These are phyloP conservation scores for Brienomyrus longianalis DNA, from an alignment of 2,113 vertebrate genomes.

Conservation along the genomic window DNA sequence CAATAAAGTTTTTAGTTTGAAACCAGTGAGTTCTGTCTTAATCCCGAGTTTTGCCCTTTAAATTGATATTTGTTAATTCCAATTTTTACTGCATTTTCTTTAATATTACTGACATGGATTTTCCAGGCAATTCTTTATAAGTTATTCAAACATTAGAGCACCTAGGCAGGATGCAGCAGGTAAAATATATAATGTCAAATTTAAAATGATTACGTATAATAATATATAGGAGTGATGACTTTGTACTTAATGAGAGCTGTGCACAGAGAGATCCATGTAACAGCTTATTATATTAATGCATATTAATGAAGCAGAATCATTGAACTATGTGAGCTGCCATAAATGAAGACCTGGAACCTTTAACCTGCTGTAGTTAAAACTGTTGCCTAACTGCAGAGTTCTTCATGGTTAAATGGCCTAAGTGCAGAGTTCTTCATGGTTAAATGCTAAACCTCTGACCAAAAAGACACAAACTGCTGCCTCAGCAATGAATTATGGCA, in stretches of 20 bases:
- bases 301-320: not conserved
- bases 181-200: not conserved
- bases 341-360: not conserved
- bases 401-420: not conserved
- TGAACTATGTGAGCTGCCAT: not conserved
- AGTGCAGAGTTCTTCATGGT: not conserved
- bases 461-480: not conserved
- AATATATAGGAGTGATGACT: not conserved
- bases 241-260: not conserved
- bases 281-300: not conserved
- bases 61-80: not conserved
- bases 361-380: not conserved
- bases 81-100: not conserved
- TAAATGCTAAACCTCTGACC: not conserved
- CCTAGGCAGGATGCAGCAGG: too few species aligned
- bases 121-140: not conserved
- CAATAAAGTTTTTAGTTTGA: not conserved
- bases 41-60: not conserved
- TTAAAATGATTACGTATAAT: not conserved
- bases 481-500: not conserved
- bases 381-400: not conserved
- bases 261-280: not conserved
- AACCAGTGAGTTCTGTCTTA: not conserved
- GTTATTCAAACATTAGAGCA: not conserved
- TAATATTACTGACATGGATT: not conserved